These are phyloP conservation scores for Clostera curtula DNA, from an alignment of 2,888 invertebrate species.

Conservation along the genomic window DNA sequence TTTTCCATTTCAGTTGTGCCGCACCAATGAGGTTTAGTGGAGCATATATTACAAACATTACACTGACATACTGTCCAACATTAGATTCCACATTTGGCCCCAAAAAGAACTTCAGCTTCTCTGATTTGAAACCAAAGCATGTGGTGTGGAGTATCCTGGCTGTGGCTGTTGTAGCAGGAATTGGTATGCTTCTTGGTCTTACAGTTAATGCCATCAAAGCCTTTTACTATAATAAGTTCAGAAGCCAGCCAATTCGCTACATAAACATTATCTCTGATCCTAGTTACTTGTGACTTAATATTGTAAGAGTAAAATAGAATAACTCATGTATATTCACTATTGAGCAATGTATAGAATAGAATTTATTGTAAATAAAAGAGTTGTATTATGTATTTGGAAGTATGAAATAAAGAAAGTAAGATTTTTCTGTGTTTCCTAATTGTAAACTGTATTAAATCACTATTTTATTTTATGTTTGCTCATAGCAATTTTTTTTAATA, in stretches of 20 bases:
- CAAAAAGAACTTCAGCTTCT: conserved; percentile 39
- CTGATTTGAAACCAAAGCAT: conserved; percentile 55
- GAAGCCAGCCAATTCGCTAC: conserved; percentile 53
- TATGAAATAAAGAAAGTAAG: too few species aligned
- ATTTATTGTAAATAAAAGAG: too few species aligned
- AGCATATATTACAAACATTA: conserved; percentile 54
- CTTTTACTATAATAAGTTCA: conserved; percentile 48
- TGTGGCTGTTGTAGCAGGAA: conserved; percentile 46
- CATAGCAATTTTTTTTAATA: too few species aligned
- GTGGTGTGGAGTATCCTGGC: conserved; percentile 61
- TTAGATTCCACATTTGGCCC: conserved; percentile 45
- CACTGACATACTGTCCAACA: conserved; percentile 52
- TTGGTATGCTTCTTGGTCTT: conserved; percentile 57
- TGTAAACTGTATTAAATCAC: too few species aligned
- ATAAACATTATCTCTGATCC: conserved; percentile 50
- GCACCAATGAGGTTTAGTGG: conserved; percentile 61
- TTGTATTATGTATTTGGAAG: too few species aligned
- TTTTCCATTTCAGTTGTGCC: conserved; percentile 50
- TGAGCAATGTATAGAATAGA: too few species aligned
- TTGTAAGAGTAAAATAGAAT: conserved; percentile 9
- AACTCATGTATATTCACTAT: too few species aligned
- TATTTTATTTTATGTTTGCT: conserved; percentile 1
- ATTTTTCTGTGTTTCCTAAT: too few species aligned
- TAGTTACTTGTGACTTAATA: conserved; percentile 24
- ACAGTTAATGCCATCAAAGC: conserved; percentile 49